Base-by-base conservation (phyloP, 1,140 invertebrate genomes). In the Nymphalis io region DNA sequence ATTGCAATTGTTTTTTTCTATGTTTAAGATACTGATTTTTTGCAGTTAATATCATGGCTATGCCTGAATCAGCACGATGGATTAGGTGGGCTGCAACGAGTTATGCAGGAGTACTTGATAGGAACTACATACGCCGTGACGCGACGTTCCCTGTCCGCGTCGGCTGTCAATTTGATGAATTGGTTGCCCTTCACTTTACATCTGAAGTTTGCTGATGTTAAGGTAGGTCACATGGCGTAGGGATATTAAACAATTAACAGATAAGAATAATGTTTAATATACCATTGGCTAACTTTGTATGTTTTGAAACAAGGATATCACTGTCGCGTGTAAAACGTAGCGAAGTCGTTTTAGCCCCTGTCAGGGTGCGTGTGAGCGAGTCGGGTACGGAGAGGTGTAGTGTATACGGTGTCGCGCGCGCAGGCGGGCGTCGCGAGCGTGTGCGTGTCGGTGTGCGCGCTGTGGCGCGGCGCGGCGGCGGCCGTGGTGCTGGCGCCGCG, bases 401-500 rank as follows among this genome's bases (percentile, higher is more conserved):
- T n/a, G n/a, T n/a, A n/a, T n/a, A n/a, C n/a, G n/a, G n/a, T n/a
- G n/a, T n/a, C n/a, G n/a, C 40, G 1, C 3, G 40, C 39, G 39
- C 46, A 92, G 91, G 81, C 87, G 12, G 78, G 89, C 15, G 74
- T 92, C 27, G 80, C 91, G 15, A 89, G 66, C 27, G 84, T 94
- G 40, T 93, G 89, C 3, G 82, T 94, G 55, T 93, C 91, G 68
- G 94, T 95, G 77, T 95, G 96, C 83, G 93, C 94, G 60, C 86
- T 97, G 23, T 96, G 95, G 93, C 96, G 96, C 75, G 96, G 95
- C 16, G 94, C 94, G 5, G 96, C 96, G 78, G 96, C 94, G 3
- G 96, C 96, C 76, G 96, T 97, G 94, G 89, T 97, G 18, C 89
- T 97, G 23, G 96, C 96, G 0, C 96, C 96, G 1, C 94, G 96